Evolutionary conservation across 2,113 vertebrate genomes (phyloP).

Genomic region (Gymnocephalus cernua): DNA sequence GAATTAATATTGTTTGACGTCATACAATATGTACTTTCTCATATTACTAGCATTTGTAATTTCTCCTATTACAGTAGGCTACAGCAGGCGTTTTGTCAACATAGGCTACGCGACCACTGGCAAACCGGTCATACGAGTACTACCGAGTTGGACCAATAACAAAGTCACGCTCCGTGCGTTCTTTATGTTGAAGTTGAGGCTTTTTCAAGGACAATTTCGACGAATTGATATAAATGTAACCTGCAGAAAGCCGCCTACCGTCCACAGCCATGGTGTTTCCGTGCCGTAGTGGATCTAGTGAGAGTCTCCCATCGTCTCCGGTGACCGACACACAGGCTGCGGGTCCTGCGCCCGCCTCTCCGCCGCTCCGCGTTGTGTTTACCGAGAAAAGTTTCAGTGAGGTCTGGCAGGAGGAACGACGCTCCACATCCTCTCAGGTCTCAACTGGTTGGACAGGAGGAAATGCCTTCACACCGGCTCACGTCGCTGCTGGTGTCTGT

Average conservation of each 20-base stretch:
- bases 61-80: not conserved
- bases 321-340: slow-evolving; percentile 27
- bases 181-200: not conserved
- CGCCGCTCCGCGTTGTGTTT: not conserved
- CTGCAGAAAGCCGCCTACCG: slow-evolving; percentile 63
- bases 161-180: not conserved
- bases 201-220: not conserved
- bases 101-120: slow-evolving; percentile 3
- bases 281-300: slow-evolving; percentile 37
- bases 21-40: not conserved
- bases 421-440: slow-evolving; percentile 35
- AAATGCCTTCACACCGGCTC: slow-evolving; percentile 24
- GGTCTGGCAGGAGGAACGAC: not conserved
- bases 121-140: slow-evolving; percentile 38
- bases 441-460: not conserved
- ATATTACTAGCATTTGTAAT: not conserved
- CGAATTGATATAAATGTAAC: not conserved
- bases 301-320: slow-evolving; percentile 61
- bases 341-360: not conserved
- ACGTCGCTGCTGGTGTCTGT: not conserved
- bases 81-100: slow-evolving; percentile 9
- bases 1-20: not conserved
- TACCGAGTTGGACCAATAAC: not conserved
- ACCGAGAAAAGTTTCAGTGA: slow-evolving; percentile 59
- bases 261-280: slow-evolving; percentile 77